Base-by-base conservation (phyloP, 2,797 vertebrate genomes). In the Anguilla anguilla region DNA sequence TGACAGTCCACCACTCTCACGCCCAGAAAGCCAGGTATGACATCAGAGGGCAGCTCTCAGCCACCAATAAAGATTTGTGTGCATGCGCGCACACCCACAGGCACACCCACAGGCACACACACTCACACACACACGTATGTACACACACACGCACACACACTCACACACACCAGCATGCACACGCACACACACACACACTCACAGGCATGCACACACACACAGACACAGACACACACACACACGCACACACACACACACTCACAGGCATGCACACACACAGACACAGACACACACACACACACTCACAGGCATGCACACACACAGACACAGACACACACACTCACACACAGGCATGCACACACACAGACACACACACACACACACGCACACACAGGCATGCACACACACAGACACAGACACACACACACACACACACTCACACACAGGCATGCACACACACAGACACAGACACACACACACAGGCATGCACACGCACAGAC, bases 1-100 rank as follows among this genome's bases (percentile, higher is more conserved):
- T 49, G n/a, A 28, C 19, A 6, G 15, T 25, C 61, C 39, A n/a
- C 35, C 22, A 17, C 59, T 85, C 84, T 22, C 57, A 61, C 28
- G 57, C 53, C 39, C 59, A 67, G 61, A 84, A 57, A 6, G 28
- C 10, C n/a, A 84, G 51, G 83, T 57, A 59, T 84, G 84, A 85
- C 84, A 85, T 85, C 49, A 64, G 31, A 64, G 57, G 57, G 84
- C 84, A 39, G 84, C 19, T 10, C 39, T 77, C 35, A 77, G 35
- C 11, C 31, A 74, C 69, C 72, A 19, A 77, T 39, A 77, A 35
- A 77, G 2, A 43, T 15, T 5, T 13, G 31, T 1, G 28, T 35
- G 15, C 72, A 19, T 15, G 13, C 2, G 6, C 22, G n/a, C 43
- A 19, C 77, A 81, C 77, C 39, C 74, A 43, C 39, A 25, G 1